Percentiles rank a stretch among this genome's conserved stretches.
phyloP scores from a whole-genome alignment of 92 coral and sea anemone species.

The Palythoa heliodiscus region DNA sequence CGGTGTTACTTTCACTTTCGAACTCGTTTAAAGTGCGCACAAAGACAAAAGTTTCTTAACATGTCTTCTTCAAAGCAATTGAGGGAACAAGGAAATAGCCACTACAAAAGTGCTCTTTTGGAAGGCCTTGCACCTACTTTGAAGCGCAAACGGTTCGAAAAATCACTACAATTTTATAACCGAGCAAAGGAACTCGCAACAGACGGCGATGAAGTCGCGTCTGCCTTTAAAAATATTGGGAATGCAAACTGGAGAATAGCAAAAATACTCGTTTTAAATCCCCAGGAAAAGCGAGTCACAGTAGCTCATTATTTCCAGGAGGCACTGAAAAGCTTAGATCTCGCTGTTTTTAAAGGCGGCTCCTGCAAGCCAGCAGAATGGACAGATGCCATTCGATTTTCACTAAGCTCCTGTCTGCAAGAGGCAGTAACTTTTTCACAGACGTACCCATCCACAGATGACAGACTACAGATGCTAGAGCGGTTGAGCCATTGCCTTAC shows the following conservation, averaged over 20 bases:
- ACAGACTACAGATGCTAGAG: constrained; percentile 49
- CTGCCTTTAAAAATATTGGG: constrained; percentile 76
- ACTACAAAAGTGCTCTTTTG: constrained; percentile 30
- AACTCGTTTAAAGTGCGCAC: too few relatives aligned
- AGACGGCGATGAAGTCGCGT: constrained; percentile 40
- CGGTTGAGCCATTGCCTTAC: constrained; percentile 34
- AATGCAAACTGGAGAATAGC: constrained; percentile 85
- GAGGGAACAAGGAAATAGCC: constrained; percentile 51
- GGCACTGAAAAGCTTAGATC: constrained; percentile 63
- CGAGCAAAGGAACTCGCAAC: constrained; percentile 49
- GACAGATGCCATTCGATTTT: constrained; percentile 59
- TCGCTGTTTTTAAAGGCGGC: constrained; percentile 60
- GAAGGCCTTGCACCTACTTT: constrained; percentile 45
- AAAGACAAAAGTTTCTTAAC: not conserved
- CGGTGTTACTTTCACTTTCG: too few relatives aligned
- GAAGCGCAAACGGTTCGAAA: constrained; percentile 45
- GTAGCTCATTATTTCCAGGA: constrained; percentile 70
- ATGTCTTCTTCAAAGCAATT: constrained; percentile 16
- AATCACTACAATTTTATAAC: constrained; percentile 46
- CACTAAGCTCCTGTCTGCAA: constrained; percentile 66
- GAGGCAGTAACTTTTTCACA: constrained; percentile 60
- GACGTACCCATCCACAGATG: constrained; percentile 30
- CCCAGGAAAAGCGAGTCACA: constrained; percentile 46
- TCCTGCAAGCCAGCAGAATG: constrained; percentile 62
- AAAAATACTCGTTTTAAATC: constrained; percentile 35